Evolutionary conservation across 2,888 invertebrate genomes (phyloP).

Genomic region (Oscheius onirici): DNA sequence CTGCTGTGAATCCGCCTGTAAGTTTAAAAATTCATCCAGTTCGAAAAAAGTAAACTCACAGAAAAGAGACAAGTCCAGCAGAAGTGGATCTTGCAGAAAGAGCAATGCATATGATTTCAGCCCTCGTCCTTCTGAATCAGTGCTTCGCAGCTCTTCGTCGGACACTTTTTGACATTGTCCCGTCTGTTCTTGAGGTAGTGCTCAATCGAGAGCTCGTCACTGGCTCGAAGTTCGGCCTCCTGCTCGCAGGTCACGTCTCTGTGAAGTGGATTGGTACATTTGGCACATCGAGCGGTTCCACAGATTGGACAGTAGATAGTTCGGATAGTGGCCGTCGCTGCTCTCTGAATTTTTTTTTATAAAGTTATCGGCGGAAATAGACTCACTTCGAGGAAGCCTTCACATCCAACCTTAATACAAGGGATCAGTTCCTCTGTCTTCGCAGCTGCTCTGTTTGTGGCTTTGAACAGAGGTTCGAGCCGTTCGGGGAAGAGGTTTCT

Average conservation of each 20-base stretch:
- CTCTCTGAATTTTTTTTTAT: background rate
- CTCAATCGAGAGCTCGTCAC: background rate
- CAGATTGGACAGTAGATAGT: slow-evolving; percentile 2
- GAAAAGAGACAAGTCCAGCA: slow-evolving; percentile 25
- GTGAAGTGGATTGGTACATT: slow-evolving; percentile 13
- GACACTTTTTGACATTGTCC: slow-evolving; percentile 13
- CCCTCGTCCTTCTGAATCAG: slow-evolving; percentile 27
- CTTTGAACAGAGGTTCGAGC: background rate
- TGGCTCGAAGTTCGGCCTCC: background rate
- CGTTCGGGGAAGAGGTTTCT: slow-evolving; percentile 3
- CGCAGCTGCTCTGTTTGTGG: background rate
- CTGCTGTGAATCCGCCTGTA: background rate
- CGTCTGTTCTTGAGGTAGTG: background rate
- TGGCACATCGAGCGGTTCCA: background rate
- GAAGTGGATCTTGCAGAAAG: slow-evolving; percentile 25
- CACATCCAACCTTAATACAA: slow-evolving; percentile 12
- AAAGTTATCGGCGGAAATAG: background rate
- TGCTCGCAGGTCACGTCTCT: background rate
- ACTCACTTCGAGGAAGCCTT: background rate
- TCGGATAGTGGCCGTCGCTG: background rate
- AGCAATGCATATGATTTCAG: slow-evolving; percentile 32
- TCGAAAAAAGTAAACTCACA: background rate
- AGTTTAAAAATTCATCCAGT: background rate
- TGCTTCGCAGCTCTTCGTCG: slow-evolving; percentile 3
- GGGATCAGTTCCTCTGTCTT: background rate